Evolutionary conservation across 2,113 vertebrate genomes (phyloP).

Genomic region (Epinephelus moara): DNA sequence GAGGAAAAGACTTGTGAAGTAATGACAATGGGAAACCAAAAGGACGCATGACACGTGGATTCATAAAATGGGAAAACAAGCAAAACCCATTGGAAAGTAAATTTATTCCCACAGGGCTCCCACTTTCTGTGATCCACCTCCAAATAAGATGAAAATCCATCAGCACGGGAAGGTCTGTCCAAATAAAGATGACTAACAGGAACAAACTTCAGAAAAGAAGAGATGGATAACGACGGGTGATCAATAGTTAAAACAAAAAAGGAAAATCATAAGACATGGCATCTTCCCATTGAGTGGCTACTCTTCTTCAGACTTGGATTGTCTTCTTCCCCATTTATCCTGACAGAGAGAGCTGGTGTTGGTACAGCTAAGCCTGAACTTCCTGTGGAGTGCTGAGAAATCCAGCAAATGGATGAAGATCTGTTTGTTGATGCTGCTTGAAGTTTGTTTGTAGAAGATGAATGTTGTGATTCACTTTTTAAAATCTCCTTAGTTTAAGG

Average conservation of each 20-base stretch:
- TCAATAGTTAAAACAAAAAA: constrained; percentile 69
- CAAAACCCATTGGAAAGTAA: constrained; percentile 64
- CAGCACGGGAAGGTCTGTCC: constrained; percentile 65
- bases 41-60: constrained; percentile 64
- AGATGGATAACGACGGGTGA: constrained; percentile 74
- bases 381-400: constrained; percentile 74
- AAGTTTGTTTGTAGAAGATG: constrained; percentile 77
- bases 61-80: constrained; percentile 69
- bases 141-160: constrained; percentile 69
- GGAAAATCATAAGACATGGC: constrained; percentile 80
- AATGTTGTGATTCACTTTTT: constrained; percentile 66
- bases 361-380: constrained; percentile 77
- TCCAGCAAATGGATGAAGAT: constrained; percentile 75
- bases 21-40: constrained; percentile 74
- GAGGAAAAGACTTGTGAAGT: constrained; percentile 49
- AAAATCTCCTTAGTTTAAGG: constrained; percentile 65
- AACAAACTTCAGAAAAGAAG: constrained; percentile 71
- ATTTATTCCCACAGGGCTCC: constrained; percentile 59
- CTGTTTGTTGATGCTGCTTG: constrained; percentile 75
- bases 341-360: constrained; percentile 69
- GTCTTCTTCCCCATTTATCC: constrained; percentile 79
- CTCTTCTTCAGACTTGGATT: constrained; percentile 80
- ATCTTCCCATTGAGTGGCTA: constrained; percentile 82
- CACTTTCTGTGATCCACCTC: constrained; percentile 73
- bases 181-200: constrained; percentile 72